Conservation (phyloP, 92 coral and sea anemone species). For the Palythoa caribaeorum region DNA sequence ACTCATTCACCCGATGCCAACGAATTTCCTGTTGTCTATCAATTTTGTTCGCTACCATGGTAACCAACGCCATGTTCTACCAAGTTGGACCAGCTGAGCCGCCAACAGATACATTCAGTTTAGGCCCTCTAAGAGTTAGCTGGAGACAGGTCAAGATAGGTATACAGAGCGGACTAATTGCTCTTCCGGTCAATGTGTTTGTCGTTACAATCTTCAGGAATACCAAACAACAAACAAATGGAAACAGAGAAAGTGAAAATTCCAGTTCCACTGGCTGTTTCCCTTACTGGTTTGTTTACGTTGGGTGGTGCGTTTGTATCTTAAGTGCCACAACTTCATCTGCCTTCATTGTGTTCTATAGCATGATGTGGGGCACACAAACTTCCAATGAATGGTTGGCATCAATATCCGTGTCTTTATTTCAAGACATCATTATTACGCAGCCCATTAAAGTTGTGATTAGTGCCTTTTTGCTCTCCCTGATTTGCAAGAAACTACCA, state of each 20-base stretch:
- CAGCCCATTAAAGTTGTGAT: slow-evolving; percentile 80
- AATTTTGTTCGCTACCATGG: slow-evolving; percentile 77
- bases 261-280: slow-evolving; percentile 34
- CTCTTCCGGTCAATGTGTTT: slow-evolving; percentile 73
- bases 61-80: slow-evolving; percentile 87
- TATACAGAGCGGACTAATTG: slow-evolving; percentile 75
- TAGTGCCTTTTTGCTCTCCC: slow-evolving; percentile 70
- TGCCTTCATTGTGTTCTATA: slow-evolving; percentile 71
- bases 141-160: slow-evolving; percentile 85
- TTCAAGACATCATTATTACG: slow-evolving; percentile 73
- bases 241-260: not conserved
- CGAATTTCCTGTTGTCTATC: slow-evolving; percentile 85
- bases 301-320: slow-evolving; percentile 77
- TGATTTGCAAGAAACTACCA: slow-evolving; percentile 69
- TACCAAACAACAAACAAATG: slow-evolving; percentile 41
- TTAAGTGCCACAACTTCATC: slow-evolving; percentile 53
- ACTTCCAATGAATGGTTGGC: slow-evolving; percentile 86
- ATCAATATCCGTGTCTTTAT: slow-evolving; percentile 76
- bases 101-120: slow-evolving; percentile 53
- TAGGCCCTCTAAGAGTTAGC: slow-evolving; percentile 77
- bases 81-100: slow-evolving; percentile 47
- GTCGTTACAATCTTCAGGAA: slow-evolving; percentile 76
- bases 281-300: slow-evolving; percentile 57
- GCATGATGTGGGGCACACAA: slow-evolving; percentile 84
- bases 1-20: slow-evolving; percentile 79